Evolutionary conservation across 2,888 invertebrate species (phyloP).

Genomic region (Fabriciana adippe): DNA sequence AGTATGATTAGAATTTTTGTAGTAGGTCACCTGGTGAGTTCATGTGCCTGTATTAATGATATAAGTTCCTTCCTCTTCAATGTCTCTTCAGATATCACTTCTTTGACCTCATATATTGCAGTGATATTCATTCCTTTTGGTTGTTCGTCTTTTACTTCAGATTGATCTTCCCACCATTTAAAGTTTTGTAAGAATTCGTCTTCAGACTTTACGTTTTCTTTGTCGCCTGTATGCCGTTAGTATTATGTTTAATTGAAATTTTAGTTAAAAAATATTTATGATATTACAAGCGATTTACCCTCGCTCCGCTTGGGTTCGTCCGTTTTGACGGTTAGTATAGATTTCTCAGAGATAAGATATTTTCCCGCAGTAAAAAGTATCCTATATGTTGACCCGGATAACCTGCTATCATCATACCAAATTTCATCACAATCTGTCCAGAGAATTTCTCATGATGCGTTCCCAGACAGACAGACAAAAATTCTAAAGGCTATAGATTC

Average conservation of each 20-base stretch:
- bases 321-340: too few species aligned
- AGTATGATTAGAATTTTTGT: not conserved
- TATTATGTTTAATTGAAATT: not conserved
- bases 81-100: constrained; percentile 52
- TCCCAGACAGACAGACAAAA: too few species aligned
- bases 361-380: too few species aligned
- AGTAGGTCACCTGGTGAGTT: constrained; percentile 54
- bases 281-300: too few species aligned
- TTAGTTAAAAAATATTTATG: not conserved
- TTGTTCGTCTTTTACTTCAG: constrained; percentile 27
- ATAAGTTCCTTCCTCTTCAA: constrained; percentile 47
- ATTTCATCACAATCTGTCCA: too few species aligned
- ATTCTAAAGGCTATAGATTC: too few species aligned
- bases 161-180: constrained; percentile 52
- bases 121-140: constrained; percentile 33
- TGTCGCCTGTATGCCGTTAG: not conserved
- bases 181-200: constrained; percentile 27
- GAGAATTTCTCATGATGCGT: too few species aligned
- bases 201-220: constrained; percentile 24
- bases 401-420: too few species aligned
- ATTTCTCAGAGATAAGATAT: too few species aligned
- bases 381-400: not conserved
- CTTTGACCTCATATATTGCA: constrained; percentile 40
- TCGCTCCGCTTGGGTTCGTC: too few species aligned
- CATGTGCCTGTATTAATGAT: constrained; percentile 62